Base-by-base conservation (phyloP, 2,888 invertebrate genomes). In the Muscina levida region DNA sequence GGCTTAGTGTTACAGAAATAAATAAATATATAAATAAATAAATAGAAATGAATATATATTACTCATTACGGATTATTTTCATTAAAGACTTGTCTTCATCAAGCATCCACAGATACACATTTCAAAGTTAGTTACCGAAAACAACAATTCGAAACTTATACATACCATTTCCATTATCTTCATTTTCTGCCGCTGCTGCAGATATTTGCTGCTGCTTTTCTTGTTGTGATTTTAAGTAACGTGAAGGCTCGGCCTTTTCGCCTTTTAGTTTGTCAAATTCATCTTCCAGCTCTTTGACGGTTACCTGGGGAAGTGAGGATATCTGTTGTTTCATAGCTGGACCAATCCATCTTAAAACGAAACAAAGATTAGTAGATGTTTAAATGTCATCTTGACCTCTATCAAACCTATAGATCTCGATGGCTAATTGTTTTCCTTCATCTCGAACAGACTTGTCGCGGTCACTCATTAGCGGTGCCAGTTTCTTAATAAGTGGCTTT, bases 401-500 rank as follows among this genome's bases (percentile, higher is more conserved):
- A 15, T 76, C 89, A 89, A 89, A 94, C 92, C 94, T 94, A 91
- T 96, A 98, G 90, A 98, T 95, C 91, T 98, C 98, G 79, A 98
- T 92, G n/a, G 96, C 95, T 87, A 99, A 92, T 17, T 93, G 93
- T 90, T 98, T 97, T 84, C 97, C 95, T 90, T 98, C 98, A 86
- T 98, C 98, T 77, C 99, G 92, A 0, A 99, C 97, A 48, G 91
- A 92, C 88, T 98, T 97, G 90, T 99, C 98, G 84, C 98, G 92
- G 88, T 98, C 97, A 67, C 98, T 95, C 83, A 98, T 92, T 68
- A 98, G 91, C 5, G 94, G 91, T 0, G 96, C 94, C 77, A 98
- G 93, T 88, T 96, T 96, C 91, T 98, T 98, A 77, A 98, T 93
- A 87, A 98, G 91, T 0, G 95, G 95, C 88, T 98, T 98, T 19